Percentiles rank a stretch among this genome's conserved stretches.
Conservation (phyloP, 2,113 vertebrate genomes). For the Erinaceus europaeus region DNA sequence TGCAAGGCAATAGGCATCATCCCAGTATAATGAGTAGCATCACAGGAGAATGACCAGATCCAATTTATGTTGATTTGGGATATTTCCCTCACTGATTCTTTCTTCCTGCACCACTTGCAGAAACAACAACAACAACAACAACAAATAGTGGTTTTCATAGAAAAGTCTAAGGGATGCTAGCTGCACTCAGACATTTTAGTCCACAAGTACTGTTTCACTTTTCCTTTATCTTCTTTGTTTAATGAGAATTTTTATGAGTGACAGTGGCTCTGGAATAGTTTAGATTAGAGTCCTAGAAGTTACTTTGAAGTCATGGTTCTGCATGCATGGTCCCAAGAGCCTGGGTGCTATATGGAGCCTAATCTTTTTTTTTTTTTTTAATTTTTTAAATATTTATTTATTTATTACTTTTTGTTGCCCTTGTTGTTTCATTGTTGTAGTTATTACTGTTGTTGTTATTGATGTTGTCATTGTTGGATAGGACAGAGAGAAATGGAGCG, state of each 20-base stretch:
- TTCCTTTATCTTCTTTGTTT: not conserved
- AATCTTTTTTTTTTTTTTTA: too few species aligned
- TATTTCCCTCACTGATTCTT: not conserved
- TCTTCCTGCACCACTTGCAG: not conserved
- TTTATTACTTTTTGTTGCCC: too few species aligned
- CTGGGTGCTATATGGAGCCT: too few species aligned
- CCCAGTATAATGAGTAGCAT: not conserved
- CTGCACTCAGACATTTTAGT: not conserved
- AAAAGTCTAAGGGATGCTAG: not conserved
- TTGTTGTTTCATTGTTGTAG: too few species aligned
- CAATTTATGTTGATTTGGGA: not conserved
- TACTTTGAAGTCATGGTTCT: not conserved
- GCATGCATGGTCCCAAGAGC: not conserved
- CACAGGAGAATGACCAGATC: not conserved
- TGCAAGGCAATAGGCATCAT: not conserved
- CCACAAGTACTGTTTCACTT: not conserved
- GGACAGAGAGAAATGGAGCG: too few species aligned
- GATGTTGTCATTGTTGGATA: too few species aligned
- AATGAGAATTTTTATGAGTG: not conserved
- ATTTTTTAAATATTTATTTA: too few species aligned
- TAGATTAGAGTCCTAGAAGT: not conserved
- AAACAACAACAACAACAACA: not conserved
- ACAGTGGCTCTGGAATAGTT: not conserved
- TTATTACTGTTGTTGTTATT: too few species aligned
- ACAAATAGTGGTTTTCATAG: not conserved